Base-by-base conservation (phyloP, 2,113 vertebrate genomes). In the Phalacrocorax aristotelis region DNA sequence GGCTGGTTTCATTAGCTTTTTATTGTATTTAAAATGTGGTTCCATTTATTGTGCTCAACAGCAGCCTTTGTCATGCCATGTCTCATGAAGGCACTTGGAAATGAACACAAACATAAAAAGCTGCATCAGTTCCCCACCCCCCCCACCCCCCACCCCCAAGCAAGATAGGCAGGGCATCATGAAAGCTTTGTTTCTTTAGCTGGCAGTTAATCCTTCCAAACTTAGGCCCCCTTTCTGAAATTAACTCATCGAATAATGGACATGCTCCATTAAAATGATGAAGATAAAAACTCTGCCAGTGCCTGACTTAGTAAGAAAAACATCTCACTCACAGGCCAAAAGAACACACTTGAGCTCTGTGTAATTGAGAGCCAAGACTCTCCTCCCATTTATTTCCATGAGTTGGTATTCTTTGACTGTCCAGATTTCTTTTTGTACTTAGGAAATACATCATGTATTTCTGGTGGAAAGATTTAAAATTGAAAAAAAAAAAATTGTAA, bases 221-320 rank as follows among this genome's bases (percentile, higher is more conserved):
- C 87, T 96, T 97, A 38, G 95, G 87, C 91, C 79, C 84, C 76
- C 55, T 93, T 94, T 96, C 93, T 94, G 93, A 97, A 96, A 96
- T 96, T 96, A 97, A 97, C 91, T 97, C 94, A 96, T 83, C 30
- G 38, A 95, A 96, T 97, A 97, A 97, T 93, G 93, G 96, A 95
- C 96, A 95, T 93, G 86, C 70, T 97, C 94, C 93, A 95, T 95
- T 97, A 97, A 91, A 96, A 80, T 90, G 95, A 96, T 96, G 96
- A 95, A 97, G 97, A 97, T 86, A 95, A 96, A 96, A 97, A 77
- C 91, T 90, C 82, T 95, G 91, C 93, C 87, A 94, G 87, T 90
- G 82, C 40, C 97, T 97, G 94, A 96, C 91, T 96, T 93, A 96
- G 84, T 94, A 87, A 88, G 94, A 94, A 94, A 96, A 94, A 91